Base-by-base conservation (phyloP, 2,113 vertebrate genomes). In the Grantiella picta region DNA sequence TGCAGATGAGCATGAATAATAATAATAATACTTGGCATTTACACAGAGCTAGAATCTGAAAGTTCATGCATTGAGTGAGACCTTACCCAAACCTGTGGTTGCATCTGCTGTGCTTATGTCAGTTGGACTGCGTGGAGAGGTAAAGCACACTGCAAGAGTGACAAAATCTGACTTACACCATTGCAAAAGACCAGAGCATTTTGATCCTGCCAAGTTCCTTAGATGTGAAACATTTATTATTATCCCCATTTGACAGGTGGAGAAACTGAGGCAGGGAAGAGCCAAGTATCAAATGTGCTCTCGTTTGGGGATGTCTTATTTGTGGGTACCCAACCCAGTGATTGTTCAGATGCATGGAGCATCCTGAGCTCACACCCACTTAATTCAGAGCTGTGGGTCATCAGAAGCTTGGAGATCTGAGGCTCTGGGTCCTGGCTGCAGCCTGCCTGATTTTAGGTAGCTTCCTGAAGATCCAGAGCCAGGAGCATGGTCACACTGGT, bases 241-340 rank as follows among this genome's bases (percentile, higher is more conserved):
- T 85, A 90, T 77, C 60, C 57, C 71, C 65, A 57, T 75, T 64
- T 65, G 69, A 53, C 31, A 81, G 25, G 38, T 47, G 65, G 68
- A 93, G 71, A 90, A 95, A 86, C 28, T 53, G 92, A 93, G 82
- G 52, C 85, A 95, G 56, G 25, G 68, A 81, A 80, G 44, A 70
- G 24, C 31, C 45, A 77, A 33, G 19, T 56, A 45, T 29, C 40
- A 86, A 44, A 83, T 18, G 12, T 35, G 47, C 36, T 70, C 22
- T 70, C 71, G 0, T 86, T 27, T 89, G 75, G 79, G 52, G 76
- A 56, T 68, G 35, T 45, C n/a, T 64, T 25, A 70, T 47, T 15
- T 12, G 22, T 64, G 69, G 29, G 31, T 56, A 35, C 49, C 9
- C 60, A 86, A 13, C 7, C 10, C 12, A 11, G 25, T 0, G 6